Evolutionary conservation across 2,888 invertebrate genomes (phyloP), one percentile per base, ranked within the genome.

Genomic region (Mythimna lalbum): DNA sequence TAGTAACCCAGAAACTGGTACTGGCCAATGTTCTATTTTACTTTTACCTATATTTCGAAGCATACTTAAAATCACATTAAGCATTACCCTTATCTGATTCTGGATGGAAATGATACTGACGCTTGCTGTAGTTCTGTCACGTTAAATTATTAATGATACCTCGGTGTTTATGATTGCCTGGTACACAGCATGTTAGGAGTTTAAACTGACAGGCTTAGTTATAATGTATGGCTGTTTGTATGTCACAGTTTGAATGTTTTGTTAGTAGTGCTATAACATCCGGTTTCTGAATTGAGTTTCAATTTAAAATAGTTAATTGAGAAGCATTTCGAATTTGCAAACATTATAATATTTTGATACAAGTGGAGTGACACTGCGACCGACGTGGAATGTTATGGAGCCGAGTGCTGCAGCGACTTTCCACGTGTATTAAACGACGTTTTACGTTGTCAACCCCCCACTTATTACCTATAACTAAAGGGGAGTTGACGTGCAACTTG

Each of bases 61-160:
- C n/a, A 19, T 62, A 75, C 69, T 80, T 78, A 69, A 65, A 69
- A 69, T 36, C 43, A 57, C 75, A 80, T 80, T 61, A 78, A 36
- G 43, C 33, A 55, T 61, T 73, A 67, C 47, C n/a, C 3, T 56
- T 61, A 80, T 63, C 47, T 53, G 69, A 75, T 75, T 53, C 33
- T 63, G 17, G 9, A 49, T 68, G 52, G 52, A 56, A 80, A 61
- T 77, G 60, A 12, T n/a, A 53, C 52, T 52, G 63, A 61, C 67
- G 39, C 27, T 43, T 53, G 10, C 17, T 47, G 19, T 63, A 49
- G 33, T 49, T 63, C 23, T 63, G 69, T 69, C 61, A 74, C 31
- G 9, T 33, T 69, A 50, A 81, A 72, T 78, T 56, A 78, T 78
- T 78, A 52, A 50, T 69, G 70, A 23, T 31, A 27, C 21, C 23